Percentiles rank a stretch among this genome's conserved stretches.
phyloP scores from a whole-genome alignment of 2,113 vertebrate species.

The Labeo catla region DNA sequence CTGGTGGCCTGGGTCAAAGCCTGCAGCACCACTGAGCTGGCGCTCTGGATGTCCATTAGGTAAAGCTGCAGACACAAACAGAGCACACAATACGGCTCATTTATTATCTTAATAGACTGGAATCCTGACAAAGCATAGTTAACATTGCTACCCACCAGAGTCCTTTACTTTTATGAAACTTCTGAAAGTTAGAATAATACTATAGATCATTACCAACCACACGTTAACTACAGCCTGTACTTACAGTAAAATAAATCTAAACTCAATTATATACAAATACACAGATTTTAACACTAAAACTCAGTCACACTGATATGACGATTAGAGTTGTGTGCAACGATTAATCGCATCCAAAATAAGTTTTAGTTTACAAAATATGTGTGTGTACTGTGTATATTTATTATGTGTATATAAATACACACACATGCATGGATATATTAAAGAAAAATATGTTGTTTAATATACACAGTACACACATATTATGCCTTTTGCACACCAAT shows the following conservation, averaged over 20 bases:
- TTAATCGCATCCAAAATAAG: too few relatives aligned
- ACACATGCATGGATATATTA: too few relatives aligned
- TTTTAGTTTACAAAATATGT: too few relatives aligned
- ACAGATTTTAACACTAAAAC: neutral
- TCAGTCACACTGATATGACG: neutral
- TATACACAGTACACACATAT: too few relatives aligned
- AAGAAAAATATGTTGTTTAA: too few relatives aligned
- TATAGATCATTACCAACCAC: neutral
- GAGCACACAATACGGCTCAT: neutral
- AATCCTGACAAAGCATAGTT: neutral
- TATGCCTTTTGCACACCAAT: too few relatives aligned
- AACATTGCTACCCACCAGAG: neutral
- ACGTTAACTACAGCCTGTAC: neutral
- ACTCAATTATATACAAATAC: neutral
- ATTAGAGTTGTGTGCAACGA: too few relatives aligned
- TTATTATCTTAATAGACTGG: neutral
- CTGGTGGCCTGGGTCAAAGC: conserved; percentile 96
- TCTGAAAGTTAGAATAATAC: neutral
- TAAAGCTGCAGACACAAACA: conserved; percentile 61
- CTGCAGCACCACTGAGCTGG: conserved; percentile 90
- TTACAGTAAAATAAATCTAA: neutral
- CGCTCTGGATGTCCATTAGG: conserved; percentile 92
- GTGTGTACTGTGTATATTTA: too few relatives aligned
- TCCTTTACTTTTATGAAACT: neutral
- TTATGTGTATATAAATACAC: too few relatives aligned